A percentile compares a stretch with the other conserved stretches of the same genome.
Conservation (phyloP, 2,113 vertebrate species). For the Monarcha castaneiventris region DNA sequence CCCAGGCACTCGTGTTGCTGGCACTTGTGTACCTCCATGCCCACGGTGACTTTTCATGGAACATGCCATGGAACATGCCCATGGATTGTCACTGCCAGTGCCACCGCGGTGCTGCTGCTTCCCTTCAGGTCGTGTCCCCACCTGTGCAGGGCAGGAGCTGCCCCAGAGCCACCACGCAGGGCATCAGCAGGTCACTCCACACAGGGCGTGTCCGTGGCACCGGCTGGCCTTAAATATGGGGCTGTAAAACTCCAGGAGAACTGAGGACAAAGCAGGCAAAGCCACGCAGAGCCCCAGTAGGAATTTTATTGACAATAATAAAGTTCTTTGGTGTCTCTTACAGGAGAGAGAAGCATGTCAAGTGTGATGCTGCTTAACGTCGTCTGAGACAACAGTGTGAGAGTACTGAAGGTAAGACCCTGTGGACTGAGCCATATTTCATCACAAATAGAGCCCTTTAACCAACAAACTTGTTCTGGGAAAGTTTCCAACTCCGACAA, state of each 20-base stretch:
- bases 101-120: not conserved
- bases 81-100: accelerated
- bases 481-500: constrained; percentile 59
- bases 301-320: constrained; percentile 9
- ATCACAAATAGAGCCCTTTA: constrained; percentile 47
- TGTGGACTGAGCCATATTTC: constrained; percentile 34
- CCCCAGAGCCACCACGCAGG: accelerated
- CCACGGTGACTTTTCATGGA: no score
- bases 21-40: not conserved
- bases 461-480: constrained; percentile 63
- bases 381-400: not conserved
- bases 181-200: accelerated
- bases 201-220: accelerated
- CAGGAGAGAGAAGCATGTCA: not conserved
- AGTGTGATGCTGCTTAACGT: not conserved
- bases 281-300: not conserved
- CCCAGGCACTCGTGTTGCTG: not conserved
- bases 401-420: constrained; percentile 45
- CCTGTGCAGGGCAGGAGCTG: not conserved
- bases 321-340: not conserved
- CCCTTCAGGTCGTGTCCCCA: not conserved
- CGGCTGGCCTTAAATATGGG: accelerated
- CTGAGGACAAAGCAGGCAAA: not conserved
- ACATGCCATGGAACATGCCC: no score
- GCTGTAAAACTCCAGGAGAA: not conserved